Evolutionary conservation across 2,888 invertebrate genomes (phyloP).

Genomic region (Drosophila fungiperda): DNA sequence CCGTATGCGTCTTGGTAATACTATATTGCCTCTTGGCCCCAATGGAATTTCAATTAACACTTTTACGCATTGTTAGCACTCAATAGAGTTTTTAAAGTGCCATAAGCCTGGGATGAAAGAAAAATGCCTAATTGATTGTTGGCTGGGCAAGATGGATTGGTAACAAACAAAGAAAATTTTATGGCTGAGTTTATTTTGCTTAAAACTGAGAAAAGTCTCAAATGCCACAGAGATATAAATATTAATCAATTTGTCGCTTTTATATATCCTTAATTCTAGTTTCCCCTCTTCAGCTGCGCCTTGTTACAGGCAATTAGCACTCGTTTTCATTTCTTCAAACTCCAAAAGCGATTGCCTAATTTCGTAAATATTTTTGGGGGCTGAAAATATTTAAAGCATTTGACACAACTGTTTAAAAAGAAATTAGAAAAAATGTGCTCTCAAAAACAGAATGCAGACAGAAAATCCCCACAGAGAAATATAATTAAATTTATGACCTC

Average conservation of each 20-base stretch:
- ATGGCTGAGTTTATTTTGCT: background rate
- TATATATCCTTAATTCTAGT: background rate
- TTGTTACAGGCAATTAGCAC: constrained; percentile 51
- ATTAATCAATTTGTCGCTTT: background rate
- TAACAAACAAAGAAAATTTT: background rate
- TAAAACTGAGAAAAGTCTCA: background rate
- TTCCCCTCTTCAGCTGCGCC: constrained; percentile 16
- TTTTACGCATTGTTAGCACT: constrained; percentile 43
- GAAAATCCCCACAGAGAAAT: constrained; percentile 15
- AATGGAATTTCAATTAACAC: constrained; percentile 63
- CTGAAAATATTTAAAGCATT: constrained; percentile 56
- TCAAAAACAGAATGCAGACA: constrained; percentile 15
- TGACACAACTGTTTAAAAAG: constrained; percentile 74
- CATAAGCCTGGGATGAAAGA: background rate
- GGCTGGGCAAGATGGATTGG: constrained; percentile 10
- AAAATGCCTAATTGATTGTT: constrained; percentile 9
- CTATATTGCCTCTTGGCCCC: constrained; percentile 17
- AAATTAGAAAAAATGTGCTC: constrained; percentile 56
- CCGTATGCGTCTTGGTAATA: constrained; percentile 23
- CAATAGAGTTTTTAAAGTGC: constrained; percentile 40
- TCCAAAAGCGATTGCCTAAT: constrained; percentile 37
- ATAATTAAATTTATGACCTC: constrained; percentile 68
- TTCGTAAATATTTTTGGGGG: constrained; percentile 30
- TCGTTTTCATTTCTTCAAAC: constrained; percentile 19
- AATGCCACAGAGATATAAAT: background rate